phyloP scores from a whole-genome alignment of 2,888 invertebrate species.

The Ornithoptera alexandrae region DNA sequence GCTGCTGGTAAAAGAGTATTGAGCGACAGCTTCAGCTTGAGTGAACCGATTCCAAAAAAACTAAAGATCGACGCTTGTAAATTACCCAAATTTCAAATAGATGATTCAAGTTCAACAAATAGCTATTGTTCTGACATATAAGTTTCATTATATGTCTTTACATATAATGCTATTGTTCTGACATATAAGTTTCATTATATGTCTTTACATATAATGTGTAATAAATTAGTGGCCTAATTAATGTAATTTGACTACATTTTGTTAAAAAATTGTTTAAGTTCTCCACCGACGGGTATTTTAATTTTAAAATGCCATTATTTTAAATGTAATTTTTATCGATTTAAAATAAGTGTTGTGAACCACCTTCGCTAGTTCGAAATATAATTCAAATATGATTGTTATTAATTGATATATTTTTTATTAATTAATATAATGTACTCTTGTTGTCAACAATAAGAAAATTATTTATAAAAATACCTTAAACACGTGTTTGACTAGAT shows the following conservation, averaged over 20 bases:
- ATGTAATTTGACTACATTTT: neutral
- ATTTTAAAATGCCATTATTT: constrained; percentile 12
- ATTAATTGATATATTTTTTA: constrained; percentile 35
- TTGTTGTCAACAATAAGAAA: too few relatives aligned
- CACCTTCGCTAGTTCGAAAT: constrained; percentile 1
- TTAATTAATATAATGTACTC: constrained; percentile 26
- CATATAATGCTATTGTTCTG: constrained; percentile 44
- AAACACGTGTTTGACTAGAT: too few relatives aligned
- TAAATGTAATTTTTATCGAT: constrained; percentile 13
- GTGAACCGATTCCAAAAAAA: constrained; percentile 65
- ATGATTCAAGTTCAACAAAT: constrained; percentile 57
- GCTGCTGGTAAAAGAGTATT: constrained; percentile 56
- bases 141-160: neutral
- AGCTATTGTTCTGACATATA: constrained; percentile 54
- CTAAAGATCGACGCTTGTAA: constrained; percentile 42
- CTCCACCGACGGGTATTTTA: constrained; percentile 16
- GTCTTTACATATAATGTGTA: neutral
- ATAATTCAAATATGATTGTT: constrained; percentile 24
- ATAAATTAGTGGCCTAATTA: too few relatives aligned
- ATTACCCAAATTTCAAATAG: constrained; percentile 39
- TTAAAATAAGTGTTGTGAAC: constrained; percentile 9
- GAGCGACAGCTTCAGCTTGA: constrained; percentile 55
- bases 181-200: constrained; percentile 37
- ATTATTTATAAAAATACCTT: too few relatives aligned
- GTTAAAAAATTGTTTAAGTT: neutral